These are phyloP conservation scores for Styela plicata DNA, from an alignment of 23 tunicate genomes.

Conservation along the genomic window DNA sequence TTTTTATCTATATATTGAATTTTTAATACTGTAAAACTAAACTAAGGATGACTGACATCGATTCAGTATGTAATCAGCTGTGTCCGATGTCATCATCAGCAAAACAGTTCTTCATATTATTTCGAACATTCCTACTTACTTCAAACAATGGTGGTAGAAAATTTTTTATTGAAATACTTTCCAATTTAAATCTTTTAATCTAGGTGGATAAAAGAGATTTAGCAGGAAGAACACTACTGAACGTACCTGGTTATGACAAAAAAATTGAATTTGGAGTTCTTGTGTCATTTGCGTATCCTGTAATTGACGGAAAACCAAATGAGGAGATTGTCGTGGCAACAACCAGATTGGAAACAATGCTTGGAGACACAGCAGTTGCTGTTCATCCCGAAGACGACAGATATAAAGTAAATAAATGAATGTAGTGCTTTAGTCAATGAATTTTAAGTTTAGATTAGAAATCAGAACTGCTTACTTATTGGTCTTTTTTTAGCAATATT, in stretches of 20 bases:
- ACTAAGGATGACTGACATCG: too few species aligned
- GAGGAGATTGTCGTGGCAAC: conserved; percentile 87
- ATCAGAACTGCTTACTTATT: too few species aligned
- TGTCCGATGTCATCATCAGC: too few species aligned
- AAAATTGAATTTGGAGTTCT: conserved; percentile 95
- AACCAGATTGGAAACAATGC: conserved; percentile 96
- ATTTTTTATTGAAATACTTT: background rate
- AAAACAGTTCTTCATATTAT: background rate
- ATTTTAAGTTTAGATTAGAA: too few species aligned
- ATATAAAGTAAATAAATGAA: conserved; percentile 41
- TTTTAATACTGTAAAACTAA: too few species aligned
- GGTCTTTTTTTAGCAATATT: too few species aligned
- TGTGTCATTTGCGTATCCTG: conserved; percentile 73
- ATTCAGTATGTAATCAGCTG: too few species aligned
- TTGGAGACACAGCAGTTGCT: conserved; percentile 96
- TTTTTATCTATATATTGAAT: too few species aligned
- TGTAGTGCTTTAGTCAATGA: too few species aligned
- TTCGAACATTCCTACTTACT: too few species aligned
- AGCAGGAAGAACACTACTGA: conserved; percentile 72
- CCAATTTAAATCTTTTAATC: background rate
- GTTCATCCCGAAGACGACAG: conserved; percentile 90
- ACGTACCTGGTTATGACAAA: conserved; percentile 83
- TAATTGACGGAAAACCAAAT: conserved; percentile 52
- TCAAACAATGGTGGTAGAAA: too few species aligned
- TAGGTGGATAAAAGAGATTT: conserved; percentile 90